A percentile compares a stretch with the other conserved stretches of the same genome.
Conservation (phyloP, 1,140 invertebrate genomes). For the Aethina tumida region DNA sequence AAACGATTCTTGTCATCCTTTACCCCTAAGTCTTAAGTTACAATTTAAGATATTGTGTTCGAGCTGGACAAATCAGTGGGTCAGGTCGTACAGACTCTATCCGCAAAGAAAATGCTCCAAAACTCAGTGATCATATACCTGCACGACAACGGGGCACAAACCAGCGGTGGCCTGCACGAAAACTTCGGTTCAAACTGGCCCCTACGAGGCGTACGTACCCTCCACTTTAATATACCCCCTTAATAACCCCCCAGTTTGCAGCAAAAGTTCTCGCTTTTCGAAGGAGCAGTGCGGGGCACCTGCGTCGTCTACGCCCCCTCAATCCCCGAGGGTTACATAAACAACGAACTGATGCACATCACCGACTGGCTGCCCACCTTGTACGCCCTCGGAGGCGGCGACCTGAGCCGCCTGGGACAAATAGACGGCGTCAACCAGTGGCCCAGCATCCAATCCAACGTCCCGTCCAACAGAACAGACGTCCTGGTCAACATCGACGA, state of each 20-base stretch:
- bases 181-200: conserved; percentile 85
- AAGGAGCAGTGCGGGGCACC: conserved; percentile 74
- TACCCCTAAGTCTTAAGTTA: too few species aligned
- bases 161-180: conserved; percentile 52
- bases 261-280: conserved; percentile 64
- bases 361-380: conserved; percentile 85
- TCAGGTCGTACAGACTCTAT: conserved; percentile 55
- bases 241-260: conserved; percentile 15
- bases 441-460: conserved; percentile 46
- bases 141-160: conserved; percentile 72
- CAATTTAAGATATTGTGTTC: conserved; percentile 68
- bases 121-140: conserved; percentile 67
- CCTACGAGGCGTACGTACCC: conserved; percentile 56
- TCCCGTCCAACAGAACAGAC: conserved; percentile 40
- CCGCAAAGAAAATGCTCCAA: conserved; percentile 51
- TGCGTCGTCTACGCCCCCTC: conserved; percentile 54
- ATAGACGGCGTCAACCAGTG: conserved; percentile 73
- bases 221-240: neutral
- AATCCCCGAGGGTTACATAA: conserved; percentile 46
- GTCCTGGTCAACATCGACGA: conserved; percentile 86
- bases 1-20: too few species aligned
- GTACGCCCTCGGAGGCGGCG: conserved; percentile 39
- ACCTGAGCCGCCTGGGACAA: conserved; percentile 22
- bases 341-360: conserved; percentile 64
- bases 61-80: conserved; percentile 79